Conservation (phyloP, 2,113 vertebrate genomes). For the Rhinolophus sinicus region DNA sequence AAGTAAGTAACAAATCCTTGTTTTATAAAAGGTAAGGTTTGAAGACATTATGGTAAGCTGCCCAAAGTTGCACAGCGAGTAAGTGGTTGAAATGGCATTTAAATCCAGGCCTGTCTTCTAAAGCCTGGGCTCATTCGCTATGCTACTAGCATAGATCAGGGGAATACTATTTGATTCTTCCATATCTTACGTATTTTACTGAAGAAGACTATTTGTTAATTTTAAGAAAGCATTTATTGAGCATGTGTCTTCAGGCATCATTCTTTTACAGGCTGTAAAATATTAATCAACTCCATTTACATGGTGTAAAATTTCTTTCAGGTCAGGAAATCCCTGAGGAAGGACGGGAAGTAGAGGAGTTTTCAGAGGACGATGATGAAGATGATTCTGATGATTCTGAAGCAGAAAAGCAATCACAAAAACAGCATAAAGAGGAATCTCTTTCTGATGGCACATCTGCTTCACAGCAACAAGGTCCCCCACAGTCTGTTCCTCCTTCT, state of each 20-base stretch:
- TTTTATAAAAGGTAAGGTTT: not conserved
- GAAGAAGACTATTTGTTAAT: not conserved
- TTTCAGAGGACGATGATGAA: constrained; percentile 88
- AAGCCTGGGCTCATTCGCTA: not conserved
- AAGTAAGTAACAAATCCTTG: not conserved
- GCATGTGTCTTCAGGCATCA: not conserved
- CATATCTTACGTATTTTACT: not conserved
- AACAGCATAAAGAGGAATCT: constrained; percentile 88
- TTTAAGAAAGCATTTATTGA: constrained; percentile 13
- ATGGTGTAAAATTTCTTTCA: constrained; percentile 79
- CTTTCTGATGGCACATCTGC: constrained; percentile 79
- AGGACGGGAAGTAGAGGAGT: constrained; percentile 93
- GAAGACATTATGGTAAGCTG: not conserved
- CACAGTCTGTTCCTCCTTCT: constrained; percentile 84
- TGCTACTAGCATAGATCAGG: not conserved
- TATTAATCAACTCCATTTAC: not conserved
- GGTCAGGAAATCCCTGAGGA: constrained; percentile 98
- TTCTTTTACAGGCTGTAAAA: not conserved
- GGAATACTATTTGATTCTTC: not conserved
- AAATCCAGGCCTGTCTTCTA: not conserved
- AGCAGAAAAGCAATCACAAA: constrained; percentile 88
- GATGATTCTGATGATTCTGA: constrained; percentile 93
- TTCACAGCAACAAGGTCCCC: constrained; percentile 83
- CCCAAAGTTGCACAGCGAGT: not conserved
- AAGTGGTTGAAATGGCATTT: not conserved